phyloP scores from a whole-genome alignment of 2,797 vertebrate genomes.

The Botia almorhae region DNA sequence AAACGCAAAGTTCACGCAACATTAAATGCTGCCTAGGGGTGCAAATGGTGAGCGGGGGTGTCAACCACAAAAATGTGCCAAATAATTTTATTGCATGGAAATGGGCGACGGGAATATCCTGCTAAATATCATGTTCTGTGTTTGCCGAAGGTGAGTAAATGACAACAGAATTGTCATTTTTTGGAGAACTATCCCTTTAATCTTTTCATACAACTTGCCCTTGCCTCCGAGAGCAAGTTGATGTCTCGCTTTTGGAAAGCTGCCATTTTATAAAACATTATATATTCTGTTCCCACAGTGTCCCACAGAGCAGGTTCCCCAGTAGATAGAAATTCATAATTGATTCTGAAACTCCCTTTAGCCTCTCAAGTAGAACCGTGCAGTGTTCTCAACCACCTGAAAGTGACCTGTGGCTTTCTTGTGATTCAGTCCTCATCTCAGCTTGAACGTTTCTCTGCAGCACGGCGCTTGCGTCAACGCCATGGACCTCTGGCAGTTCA shows the following conservation, averaged over 20 bases:
- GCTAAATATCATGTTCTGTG: too few relatives aligned
- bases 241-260: conserved; percentile 4
- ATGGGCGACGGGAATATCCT: too few relatives aligned
- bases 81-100: too few relatives aligned
- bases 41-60: too few relatives aligned
- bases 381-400: conserved; percentile 11
- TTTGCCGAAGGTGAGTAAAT: too few relatives aligned
- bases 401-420: conserved; percentile 12
- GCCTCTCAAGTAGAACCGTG: background rate
- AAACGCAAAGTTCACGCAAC: too few relatives aligned
- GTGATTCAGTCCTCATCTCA: conserved; percentile 15
- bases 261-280: conserved; percentile 29
- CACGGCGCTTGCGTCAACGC: conserved; percentile 97
- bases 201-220: background rate
- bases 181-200: background rate
- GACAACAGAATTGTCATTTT: too few relatives aligned
- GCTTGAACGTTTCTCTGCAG: conserved; percentile 68
- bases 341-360: conserved; percentile 13
- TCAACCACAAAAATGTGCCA: too few relatives aligned
- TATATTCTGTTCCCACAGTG: conserved; percentile 25
- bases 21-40: too few relatives aligned
- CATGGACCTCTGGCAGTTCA: conserved; percentile 99
- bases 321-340: conserved; percentile 34
- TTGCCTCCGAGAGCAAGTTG: background rate
- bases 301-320: conserved; percentile 14